Evolutionary conservation across 2,797 vertebrate species (phyloP).

Genomic region (Melanotaenia pygmaea): DNA sequence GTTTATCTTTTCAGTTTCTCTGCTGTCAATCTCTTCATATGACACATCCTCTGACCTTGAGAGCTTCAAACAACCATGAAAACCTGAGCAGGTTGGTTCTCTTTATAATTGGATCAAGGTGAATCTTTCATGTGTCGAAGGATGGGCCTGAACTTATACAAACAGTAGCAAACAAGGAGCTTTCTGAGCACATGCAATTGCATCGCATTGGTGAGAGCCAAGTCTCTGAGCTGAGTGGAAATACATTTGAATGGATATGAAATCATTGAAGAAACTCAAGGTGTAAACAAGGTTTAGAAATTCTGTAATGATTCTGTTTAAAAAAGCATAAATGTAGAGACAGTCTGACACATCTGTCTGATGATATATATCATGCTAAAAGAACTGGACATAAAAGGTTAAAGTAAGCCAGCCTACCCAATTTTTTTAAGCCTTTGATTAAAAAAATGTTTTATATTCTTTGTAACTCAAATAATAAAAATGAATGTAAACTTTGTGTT

Average conservation of each 20-base stretch:
- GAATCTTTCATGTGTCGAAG: conserved; percentile 34
- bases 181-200: conserved; percentile 15
- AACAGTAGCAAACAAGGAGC: conserved; percentile 9
- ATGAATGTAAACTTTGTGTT: conserved; percentile 13
- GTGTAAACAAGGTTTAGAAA: conserved; percentile 34
- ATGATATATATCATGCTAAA: conserved; percentile 19
- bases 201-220: conserved; percentile 43
- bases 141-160: conserved; percentile 10
- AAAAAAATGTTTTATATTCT: conserved; percentile 20
- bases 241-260: conserved; percentile 30
- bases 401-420: conserved; percentile 18
- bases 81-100: conserved; percentile 27
- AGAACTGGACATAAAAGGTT: conserved; percentile 29
- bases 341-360: conserved; percentile 29
- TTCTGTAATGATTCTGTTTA: conserved; percentile 45
- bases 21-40: conserved; percentile 39
- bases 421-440: too few relatives aligned
- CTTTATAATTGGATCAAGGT: conserved; percentile 44
- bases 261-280: conserved; percentile 30
- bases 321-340: conserved; percentile 20
- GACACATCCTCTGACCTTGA: conserved; percentile 47
- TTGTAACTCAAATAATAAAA: conserved; percentile 37
- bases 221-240: conserved; percentile 12
- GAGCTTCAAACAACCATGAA: conserved; percentile 32
- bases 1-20: conserved; percentile 29